Evolutionary conservation across 2,797 vertebrate genomes (phyloP).

Genomic region (Eulemur coronatus): DNA sequence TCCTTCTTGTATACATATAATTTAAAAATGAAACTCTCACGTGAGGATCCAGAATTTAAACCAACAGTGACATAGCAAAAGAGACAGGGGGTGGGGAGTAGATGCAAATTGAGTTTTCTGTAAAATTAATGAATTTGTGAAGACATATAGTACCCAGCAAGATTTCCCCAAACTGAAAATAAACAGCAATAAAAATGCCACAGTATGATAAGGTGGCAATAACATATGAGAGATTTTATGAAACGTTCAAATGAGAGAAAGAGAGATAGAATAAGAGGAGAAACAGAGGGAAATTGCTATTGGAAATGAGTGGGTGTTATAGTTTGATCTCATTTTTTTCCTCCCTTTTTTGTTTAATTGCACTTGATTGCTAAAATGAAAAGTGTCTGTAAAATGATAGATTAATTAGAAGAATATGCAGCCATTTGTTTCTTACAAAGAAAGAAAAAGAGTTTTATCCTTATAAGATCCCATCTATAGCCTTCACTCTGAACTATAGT

Average conservation of each 20-base stretch:
- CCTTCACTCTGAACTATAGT: conserved; percentile 79
- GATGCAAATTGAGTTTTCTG: conserved; percentile 78
- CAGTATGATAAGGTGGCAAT: conserved; percentile 77
- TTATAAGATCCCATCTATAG: conserved; percentile 73
- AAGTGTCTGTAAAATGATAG: conserved; percentile 62
- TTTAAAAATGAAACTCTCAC: conserved; percentile 64
- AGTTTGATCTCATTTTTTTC: conserved; percentile 29
- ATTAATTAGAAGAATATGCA: conserved; percentile 80
- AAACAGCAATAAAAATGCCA: conserved; percentile 83
- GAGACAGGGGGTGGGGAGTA: not conserved
- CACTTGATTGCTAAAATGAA: conserved; percentile 77
- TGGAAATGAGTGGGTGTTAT: conserved; percentile 73
- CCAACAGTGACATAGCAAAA: conserved; percentile 51
- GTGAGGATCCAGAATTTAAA: conserved; percentile 72
- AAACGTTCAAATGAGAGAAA: conserved; percentile 63
- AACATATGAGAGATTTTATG: conserved; percentile 77
- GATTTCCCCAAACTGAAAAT: conserved; percentile 79
- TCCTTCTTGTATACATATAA: not conserved
- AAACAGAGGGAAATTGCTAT: conserved; percentile 14
- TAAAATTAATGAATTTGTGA: conserved; percentile 81
- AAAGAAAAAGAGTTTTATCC: conserved; percentile 61
- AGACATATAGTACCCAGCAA: conserved; percentile 72
- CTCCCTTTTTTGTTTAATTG: conserved; percentile 72
- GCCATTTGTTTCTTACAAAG: conserved; percentile 37
- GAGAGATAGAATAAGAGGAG: not conserved